Conservation (phyloP, 2,113 vertebrate genomes). For the Maccullochella peelii region DNA sequence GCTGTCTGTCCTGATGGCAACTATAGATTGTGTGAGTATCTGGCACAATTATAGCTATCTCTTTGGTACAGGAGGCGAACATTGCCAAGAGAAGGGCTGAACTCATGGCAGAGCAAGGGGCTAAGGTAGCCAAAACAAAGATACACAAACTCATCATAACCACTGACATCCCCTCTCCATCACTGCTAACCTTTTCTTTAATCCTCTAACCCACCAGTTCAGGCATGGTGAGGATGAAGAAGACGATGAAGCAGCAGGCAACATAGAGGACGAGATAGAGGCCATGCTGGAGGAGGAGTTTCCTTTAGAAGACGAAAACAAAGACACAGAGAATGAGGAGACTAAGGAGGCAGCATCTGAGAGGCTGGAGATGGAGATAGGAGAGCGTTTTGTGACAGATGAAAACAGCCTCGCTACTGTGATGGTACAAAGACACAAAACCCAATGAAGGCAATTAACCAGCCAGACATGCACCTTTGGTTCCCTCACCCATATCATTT, state of each 20-base stretch:
- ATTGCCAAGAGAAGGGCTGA: constrained; percentile 90
- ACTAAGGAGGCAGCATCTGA: constrained; percentile 82
- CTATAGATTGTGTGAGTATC: background rate
- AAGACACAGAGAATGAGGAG: constrained; percentile 85
- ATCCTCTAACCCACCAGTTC: constrained; percentile 48
- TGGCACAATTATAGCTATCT: background rate
- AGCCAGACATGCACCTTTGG: background rate
- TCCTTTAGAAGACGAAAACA: constrained; percentile 82
- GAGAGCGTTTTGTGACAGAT: constrained; percentile 87
- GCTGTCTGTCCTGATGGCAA: background rate
- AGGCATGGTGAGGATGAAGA: constrained; percentile 58
- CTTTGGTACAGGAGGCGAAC: constrained; percentile 81
- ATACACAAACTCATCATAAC: constrained; percentile 22
- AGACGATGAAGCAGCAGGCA: constrained; percentile 52
- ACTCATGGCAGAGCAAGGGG: constrained; percentile 83
- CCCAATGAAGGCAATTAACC: background rate
- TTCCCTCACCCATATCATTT: background rate
- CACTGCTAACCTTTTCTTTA: background rate
- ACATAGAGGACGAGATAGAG: constrained; percentile 85
- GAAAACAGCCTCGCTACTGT: constrained; percentile 75
- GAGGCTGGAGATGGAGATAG: constrained; percentile 87
- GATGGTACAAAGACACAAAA: constrained; percentile 75
- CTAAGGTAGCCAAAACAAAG: constrained; percentile 3
- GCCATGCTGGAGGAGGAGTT: constrained; percentile 89
- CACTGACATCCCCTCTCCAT: background rate